Base-by-base conservation (phyloP, 2,113 vertebrate species). In the Grus americana region DNA sequence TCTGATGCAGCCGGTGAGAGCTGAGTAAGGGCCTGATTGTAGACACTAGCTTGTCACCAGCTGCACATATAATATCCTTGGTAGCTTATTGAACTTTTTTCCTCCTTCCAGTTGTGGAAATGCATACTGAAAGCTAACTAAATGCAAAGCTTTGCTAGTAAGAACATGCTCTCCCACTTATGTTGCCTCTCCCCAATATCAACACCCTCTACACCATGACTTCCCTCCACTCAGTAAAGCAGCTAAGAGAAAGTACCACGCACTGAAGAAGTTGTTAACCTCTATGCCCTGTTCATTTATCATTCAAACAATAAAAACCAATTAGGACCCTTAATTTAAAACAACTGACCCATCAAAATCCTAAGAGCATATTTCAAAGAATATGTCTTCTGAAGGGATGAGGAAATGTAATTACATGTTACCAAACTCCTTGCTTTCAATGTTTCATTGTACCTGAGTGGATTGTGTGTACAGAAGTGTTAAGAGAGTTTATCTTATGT, bases 311-410 rank as follows among this genome's bases (percentile, higher is more conserved):
- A 94, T 72, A 75, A 94, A 94, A 96, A n/a, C 0, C 27, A 95
- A 89, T 95, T 92, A 92, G 79, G 46, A 90, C 30, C 12, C 74
- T 85, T 67, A 88, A 87, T 95, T 91, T 91, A 73, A 97, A 97
- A 81, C 42, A 93, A 93, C 22, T 94, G 88, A 97, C 58, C 57
- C 84, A 79, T 95, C 36, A 78, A 91, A 97, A 95, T 92, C 68
- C 85, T 86, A 73, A 82, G 12, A 81, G 15, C 6, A 15, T 74
- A 27, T 82, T 90, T 79, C 88, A 27, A 91, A 96, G 42, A 78
- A 92, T 32, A 73, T 67, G 54, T 26, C 15, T 88, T 86, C 68
- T 86, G 59, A 93, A 81, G 6, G 10, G 44, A 86, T 80, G 12
- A 75, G 15, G 30, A 95, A 90, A 92, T 57, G 14, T 90, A 96